phyloP scores from a whole-genome alignment of 2,888 invertebrate species.

The Yponomeuta sedellus region DNA sequence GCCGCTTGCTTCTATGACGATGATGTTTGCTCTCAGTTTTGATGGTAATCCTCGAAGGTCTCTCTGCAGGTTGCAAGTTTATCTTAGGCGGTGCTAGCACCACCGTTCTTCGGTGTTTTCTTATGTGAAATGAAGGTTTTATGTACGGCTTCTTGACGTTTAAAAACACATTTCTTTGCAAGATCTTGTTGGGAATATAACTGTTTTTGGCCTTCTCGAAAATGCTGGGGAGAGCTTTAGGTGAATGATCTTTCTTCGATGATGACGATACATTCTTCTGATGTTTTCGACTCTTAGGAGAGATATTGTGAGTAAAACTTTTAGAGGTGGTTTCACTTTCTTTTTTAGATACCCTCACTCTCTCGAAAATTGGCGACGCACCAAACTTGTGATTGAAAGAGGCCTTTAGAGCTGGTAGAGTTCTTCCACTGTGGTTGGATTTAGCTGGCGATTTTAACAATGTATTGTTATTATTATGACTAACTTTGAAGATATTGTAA shows the following conservation, averaged over 20 bases:
- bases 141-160: conserved; percentile 64
- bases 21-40: conserved; percentile 69
- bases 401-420: conserved; percentile 60
- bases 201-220: conserved; percentile 67
- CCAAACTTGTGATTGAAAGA: conserved; percentile 69
- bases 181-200: conserved; percentile 63
- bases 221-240: conserved; percentile 52
- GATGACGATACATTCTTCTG: conserved; percentile 40
- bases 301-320: conserved; percentile 42
- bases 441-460: conserved; percentile 59
- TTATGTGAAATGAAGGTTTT: conserved; percentile 64
- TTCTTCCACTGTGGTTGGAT: conserved; percentile 42
- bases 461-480: conserved; percentile 57
- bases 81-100: conserved; percentile 69
- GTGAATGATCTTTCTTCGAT: conserved; percentile 49
- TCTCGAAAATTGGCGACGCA: conserved; percentile 53
- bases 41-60: conserved; percentile 59
- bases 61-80: conserved; percentile 60
- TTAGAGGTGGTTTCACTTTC: conserved; percentile 46
- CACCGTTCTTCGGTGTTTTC: conserved; percentile 75
- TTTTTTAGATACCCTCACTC: conserved; percentile 46
- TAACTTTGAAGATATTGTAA: conserved; percentile 66
- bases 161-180: conserved; percentile 65
- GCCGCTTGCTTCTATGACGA: conserved; percentile 63
- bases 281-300: conserved; percentile 56